A percentile compares a stretch with the other conserved stretches of the same genome.
phyloP scores from a whole-genome alignment of 2,113 vertebrate species.

The Eubucco bourcierii region DNA sequence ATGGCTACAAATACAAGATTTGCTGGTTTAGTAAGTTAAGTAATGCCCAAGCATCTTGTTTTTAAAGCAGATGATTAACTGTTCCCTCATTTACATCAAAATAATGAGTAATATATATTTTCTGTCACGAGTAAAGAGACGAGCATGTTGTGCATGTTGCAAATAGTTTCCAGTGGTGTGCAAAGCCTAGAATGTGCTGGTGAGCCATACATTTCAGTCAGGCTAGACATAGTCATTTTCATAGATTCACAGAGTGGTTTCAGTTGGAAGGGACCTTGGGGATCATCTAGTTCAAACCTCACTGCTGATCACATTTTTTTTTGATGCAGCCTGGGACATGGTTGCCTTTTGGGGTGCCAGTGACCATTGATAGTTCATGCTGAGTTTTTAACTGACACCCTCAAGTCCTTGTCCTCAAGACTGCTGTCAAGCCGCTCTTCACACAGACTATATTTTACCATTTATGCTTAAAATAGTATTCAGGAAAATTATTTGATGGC shows the following conservation, averaged over 20 bases:
- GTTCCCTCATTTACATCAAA: not conserved
- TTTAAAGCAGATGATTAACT: constrained; percentile 7
- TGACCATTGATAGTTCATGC: no score
- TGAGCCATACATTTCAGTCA: not conserved
- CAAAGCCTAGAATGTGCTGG: not conserved
- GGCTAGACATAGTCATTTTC: not conserved
- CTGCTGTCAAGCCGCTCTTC: no score
- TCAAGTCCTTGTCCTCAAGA: no score
- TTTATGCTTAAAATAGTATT: not conserved
- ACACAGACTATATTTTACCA: not conserved
- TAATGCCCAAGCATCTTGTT: not conserved
- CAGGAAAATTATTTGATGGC: not conserved
- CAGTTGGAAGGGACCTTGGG: no score
- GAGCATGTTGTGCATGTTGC: not conserved
- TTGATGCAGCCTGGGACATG: no score
- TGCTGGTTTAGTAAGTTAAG: constrained; percentile 4
- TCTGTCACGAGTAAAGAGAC: not conserved
- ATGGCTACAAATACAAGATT: not conserved
- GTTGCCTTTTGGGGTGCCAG: no score
- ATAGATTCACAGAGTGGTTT: no score
- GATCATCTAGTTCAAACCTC: no score
- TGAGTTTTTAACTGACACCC: no score
- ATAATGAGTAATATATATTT: not conserved
- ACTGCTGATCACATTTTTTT: no score
- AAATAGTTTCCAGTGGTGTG: not conserved